Base-by-base conservation (phyloP, 2,888 invertebrate species). In the Scaptomyza tumidula region DNA sequence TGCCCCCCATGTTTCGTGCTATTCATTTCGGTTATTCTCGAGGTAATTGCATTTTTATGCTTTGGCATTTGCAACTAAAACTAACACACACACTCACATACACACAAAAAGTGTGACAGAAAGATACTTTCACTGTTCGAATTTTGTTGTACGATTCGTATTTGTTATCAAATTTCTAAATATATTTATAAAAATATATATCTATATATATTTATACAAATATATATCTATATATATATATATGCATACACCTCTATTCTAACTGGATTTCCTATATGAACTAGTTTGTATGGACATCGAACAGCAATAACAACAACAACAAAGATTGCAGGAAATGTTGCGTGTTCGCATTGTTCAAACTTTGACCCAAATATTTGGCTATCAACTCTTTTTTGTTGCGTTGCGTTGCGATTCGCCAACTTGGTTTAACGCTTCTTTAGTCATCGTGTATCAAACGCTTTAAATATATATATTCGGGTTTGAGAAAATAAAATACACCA, bases 31-130 rank as follows among this genome's bases (percentile, higher is more conserved):
- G 48, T 69, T 59, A 74, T 66, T 62, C 52, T 61, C 52, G 65
- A 55, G 76, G 83, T 85, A 85, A 85, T 85, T 88, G 86, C 85
- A 88, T 80, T 85, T 85, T 86, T 88, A 88, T 88, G 88, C 84
- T 64, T 72, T 78, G 74, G 74, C 70, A 70, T 39, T 46, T 29
- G 14, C 35, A 56, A 11, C 11, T 7, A 11, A 16, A 14, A 48
- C 48, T 14, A 16, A 31, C 14, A 29, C 31, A 16, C 11, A 24
- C 6, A 24, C n/a, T 11, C 31, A 72, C 54, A 33, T 14, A 16
- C 5, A 49, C n/a, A 13, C 29, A 16, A 1, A 66, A 29, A 45
- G 54, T 57, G 64, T 49, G 80, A 80, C 83, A 71, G 43, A 53
- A 52, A 13, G 7, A 52, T n/a, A 27, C n/a, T 14, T 27, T 5